Conservation (phyloP, 1,140 invertebrate genomes). For the Lysiphlebus fabarum region DNA sequence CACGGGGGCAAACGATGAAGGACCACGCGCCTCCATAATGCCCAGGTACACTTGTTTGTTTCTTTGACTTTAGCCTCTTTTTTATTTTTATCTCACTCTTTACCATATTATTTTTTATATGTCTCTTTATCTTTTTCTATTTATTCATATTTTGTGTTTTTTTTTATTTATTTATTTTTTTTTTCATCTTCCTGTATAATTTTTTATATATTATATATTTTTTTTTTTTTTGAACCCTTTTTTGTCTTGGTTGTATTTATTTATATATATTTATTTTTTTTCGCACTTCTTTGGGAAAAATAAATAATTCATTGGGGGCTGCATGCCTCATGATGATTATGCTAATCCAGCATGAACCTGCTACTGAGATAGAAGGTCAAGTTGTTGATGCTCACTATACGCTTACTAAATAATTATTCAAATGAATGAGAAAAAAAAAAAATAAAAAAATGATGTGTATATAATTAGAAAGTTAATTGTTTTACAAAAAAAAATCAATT, state of each 20-base stretch:
- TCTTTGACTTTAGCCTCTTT: constrained; percentile 19
- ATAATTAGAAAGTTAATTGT: not conserved
- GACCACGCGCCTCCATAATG: constrained; percentile 9
- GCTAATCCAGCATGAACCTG: constrained; percentile 39
- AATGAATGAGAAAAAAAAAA: constrained; percentile 7
- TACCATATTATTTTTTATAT: constrained; percentile 3
- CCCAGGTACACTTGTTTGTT: constrained; percentile 29
- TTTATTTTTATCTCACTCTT: constrained; percentile 7
- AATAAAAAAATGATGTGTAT: constrained; percentile 8
- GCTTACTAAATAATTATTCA: constrained; percentile 3
- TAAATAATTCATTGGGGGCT: constrained; percentile 49
- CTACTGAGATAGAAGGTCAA: constrained; percentile 20
- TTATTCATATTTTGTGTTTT: constrained; percentile 31
- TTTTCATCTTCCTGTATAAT: constrained; percentile 7
- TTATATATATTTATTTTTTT: not conserved
- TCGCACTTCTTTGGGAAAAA: constrained; percentile 31
- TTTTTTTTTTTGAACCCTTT: constrained; percentile 27
- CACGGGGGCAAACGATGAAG: constrained; percentile 15
- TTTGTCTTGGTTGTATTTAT: no score
- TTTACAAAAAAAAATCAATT: not conserved
- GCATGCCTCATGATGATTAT: constrained; percentile 49
- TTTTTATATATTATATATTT: not conserved
- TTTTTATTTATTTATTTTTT: constrained; percentile 26
- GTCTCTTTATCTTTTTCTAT: constrained; percentile 29
- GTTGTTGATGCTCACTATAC: constrained; percentile 7